Evolutionary conservation across 2,888 invertebrate species (phyloP).

Genomic region (Chromoteleia sp.): DNA sequence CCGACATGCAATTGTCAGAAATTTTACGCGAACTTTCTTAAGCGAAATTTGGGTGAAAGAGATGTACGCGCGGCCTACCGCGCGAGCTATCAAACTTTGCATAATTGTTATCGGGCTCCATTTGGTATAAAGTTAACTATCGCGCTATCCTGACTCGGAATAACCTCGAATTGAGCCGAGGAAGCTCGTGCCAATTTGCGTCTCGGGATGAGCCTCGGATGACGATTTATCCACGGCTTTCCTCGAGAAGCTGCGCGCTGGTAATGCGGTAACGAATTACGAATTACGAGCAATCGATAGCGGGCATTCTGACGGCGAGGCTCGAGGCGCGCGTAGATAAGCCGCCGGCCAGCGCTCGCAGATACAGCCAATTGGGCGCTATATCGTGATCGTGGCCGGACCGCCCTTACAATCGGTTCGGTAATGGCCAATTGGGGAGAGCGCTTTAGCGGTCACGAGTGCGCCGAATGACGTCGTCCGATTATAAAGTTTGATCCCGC

Average conservation of each 20-base stretch:
- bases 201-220: slow-evolving; percentile 52
- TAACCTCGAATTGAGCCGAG: slow-evolving; percentile 31
- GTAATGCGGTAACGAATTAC: slow-evolving; percentile 69
- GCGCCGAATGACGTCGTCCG: slow-evolving; percentile 71
- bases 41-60: too few species aligned
- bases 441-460: slow-evolving; percentile 62
- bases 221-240: slow-evolving; percentile 67
- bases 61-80: not conserved
- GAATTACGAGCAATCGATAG: slow-evolving; percentile 67
- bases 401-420: slow-evolving; percentile 51
- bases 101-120: slow-evolving; percentile 36
- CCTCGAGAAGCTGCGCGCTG: slow-evolving; percentile 48
- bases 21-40: too few species aligned
- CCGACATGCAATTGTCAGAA: too few species aligned
- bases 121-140: slow-evolving; percentile 40
- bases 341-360: slow-evolving; percentile 66
- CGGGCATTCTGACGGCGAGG: slow-evolving; percentile 44
- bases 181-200: slow-evolving; percentile 48
- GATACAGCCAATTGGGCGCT: slow-evolving; percentile 79
- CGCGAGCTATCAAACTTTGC: slow-evolving; percentile 24
- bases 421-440: slow-evolving; percentile 81
- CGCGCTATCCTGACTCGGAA: slow-evolving; percentile 17
- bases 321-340: slow-evolving; percentile 75
- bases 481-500: slow-evolving; percentile 80
- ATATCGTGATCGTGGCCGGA: slow-evolving; percentile 72